Conservation (phyloP, 2,888 invertebrate species). For the Panorpa germanica region DNA sequence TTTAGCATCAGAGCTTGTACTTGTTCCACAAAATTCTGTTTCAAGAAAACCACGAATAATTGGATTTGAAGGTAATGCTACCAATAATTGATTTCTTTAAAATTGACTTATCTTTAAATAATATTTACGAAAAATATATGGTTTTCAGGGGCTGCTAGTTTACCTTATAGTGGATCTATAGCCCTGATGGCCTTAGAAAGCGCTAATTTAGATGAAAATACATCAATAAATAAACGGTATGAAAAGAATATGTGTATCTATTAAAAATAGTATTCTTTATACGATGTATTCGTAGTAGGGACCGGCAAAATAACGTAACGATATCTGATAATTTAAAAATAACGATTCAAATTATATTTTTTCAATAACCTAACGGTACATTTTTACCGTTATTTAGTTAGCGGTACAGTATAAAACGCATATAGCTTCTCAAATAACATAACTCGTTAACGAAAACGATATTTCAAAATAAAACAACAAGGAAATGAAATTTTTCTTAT, state of each 20-base stretch:
- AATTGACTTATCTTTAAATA: too few relatives aligned
- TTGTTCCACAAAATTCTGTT: constrained; percentile 30
- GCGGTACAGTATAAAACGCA: too few relatives aligned
- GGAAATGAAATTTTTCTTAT: too few relatives aligned
- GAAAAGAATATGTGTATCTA: too few relatives aligned
- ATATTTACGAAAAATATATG: too few relatives aligned
- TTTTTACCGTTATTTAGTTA: constrained; percentile 5
- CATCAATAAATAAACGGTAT: constrained; percentile 12
- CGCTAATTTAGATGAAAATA: constrained; percentile 26
- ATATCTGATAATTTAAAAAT: constrained; percentile 9
- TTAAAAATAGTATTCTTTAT: too few relatives aligned
- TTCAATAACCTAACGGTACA: constrained; percentile 2
- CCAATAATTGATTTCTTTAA: too few relatives aligned
- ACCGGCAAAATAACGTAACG: background rate
- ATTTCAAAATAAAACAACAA: too few relatives aligned
- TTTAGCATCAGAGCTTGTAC: constrained; percentile 32
- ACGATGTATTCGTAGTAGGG: too few relatives aligned
- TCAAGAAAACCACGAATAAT: constrained; percentile 32
- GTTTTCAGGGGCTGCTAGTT: constrained; percentile 35
- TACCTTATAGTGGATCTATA: constrained; percentile 36
- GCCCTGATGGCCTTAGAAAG: constrained; percentile 31
- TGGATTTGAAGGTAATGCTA: constrained; percentile 36
- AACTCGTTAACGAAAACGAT: too few relatives aligned
- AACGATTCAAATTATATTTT: constrained; percentile 1
- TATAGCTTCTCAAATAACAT: too few relatives aligned